Base-by-base conservation (phyloP, 92 coral and sea anemone genomes). In the Phymanthus crucifer region DNA sequence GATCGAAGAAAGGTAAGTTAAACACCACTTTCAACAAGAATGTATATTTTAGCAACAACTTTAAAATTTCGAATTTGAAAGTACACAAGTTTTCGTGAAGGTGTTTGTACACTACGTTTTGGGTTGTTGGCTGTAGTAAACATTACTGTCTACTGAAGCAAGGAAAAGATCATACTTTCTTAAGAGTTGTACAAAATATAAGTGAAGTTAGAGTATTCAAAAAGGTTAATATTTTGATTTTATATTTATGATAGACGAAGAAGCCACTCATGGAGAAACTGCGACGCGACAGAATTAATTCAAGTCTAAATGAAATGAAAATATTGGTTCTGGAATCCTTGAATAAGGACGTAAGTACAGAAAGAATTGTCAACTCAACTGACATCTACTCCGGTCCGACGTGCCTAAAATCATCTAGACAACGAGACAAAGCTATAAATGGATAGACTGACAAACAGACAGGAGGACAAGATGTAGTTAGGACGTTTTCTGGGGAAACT, bases 211-310 rank as follows among this genome's bases (percentile, higher is more conserved):
- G 32, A 66, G 6, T 66, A 66, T 23, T 26, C 21, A 66, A 66
- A 8, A 21, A 34, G 57, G 2, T 40, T 38, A 18, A 38, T 26
- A 36, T 31, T 23, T 32, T 24, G 10, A 27, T 4, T 64, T n/a
- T 12, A 32, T 48, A 74, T 73, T 83, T 46, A 68, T 74, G 72
- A 34, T 71, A 95, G 99, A 94, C 99, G 24, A 96, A 96, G 84
- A 96, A 96, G 72, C 97, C 98, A 1, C 85, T 91, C 71, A 87
- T 96, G 94, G 99, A 96, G 70, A 94, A 94, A 76, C 89, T 93
- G 78, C 86, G 99, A 73, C 88, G 99, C 33, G 98, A 91, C 74
- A 77, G 94, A 65, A 96, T 96, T 40, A 96, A 96, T 71, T 90
- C 94, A 33, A 96, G 94, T 43, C 75, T 96, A 75, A 92, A 96